Evolutionary conservation across 2,797 vertebrate species (phyloP).

Genomic region (Fistularia commersonii): DNA sequence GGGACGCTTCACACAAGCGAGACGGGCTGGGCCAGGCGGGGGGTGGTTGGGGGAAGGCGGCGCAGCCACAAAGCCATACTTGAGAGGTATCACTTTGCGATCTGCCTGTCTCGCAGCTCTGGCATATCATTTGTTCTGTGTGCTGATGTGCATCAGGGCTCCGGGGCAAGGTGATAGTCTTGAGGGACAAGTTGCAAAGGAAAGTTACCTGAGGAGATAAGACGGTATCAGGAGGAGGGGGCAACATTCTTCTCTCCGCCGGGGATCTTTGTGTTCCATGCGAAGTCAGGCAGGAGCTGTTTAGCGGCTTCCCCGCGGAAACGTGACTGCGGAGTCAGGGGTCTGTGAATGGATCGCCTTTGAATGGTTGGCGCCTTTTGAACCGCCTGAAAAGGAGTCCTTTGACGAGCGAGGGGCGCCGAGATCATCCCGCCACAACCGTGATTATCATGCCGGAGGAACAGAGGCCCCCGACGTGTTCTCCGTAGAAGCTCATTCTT

Average conservation of each 20-base stretch:
- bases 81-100: conserved; percentile 80
- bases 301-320: conserved; percentile 58
- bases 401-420: conserved; percentile 51
- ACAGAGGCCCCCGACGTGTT: no score
- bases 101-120: conserved; percentile 65
- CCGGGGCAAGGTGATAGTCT: conserved; percentile 76
- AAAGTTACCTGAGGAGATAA: conserved; percentile 74
- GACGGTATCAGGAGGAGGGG: conserved; percentile 29
- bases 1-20: conserved; percentile 68
- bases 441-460: conserved; percentile 16
- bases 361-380: conserved; percentile 49
- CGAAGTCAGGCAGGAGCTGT: conserved; percentile 56
- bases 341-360: conserved; percentile 52
- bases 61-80: conserved; percentile 68
- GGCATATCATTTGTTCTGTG: conserved; percentile 79
- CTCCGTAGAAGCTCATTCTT: no score
- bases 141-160: conserved; percentile 79
- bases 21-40: conserved; percentile 25
- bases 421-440: conserved; percentile 43
- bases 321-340: conserved; percentile 55
- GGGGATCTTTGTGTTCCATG: conserved; percentile 58
- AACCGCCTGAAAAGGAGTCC: conserved; percentile 42
- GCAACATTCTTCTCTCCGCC: conserved; percentile 27
- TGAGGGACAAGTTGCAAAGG: conserved; percentile 67
- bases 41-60: conserved; percentile 27